Evolutionary conservation across 2,113 vertebrate species (phyloP).

Genomic region (Galeopterus variegatus): DNA sequence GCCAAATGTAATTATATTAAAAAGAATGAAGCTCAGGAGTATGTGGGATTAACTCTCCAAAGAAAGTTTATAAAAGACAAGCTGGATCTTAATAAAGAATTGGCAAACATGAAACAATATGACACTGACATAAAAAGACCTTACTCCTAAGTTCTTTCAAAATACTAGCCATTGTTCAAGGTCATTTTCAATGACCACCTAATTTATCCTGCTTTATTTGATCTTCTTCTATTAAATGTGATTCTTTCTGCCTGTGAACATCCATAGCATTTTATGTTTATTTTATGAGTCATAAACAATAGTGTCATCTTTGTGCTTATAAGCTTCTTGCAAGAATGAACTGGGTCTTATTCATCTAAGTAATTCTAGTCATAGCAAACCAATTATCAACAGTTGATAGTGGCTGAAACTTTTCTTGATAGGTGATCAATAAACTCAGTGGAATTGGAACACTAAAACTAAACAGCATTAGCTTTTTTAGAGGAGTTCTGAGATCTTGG

Average conservation of each 20-base stretch:
- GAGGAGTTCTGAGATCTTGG: not conserved
- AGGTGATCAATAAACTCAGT: not conserved
- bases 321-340: not conserved
- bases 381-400: not conserved
- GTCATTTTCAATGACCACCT: not conserved
- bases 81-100: not conserved
- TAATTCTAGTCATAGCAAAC: not conserved
- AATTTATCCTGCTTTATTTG: not conserved
- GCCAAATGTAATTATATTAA: not conserved
- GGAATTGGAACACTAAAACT: not conserved
- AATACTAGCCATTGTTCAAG: not conserved
- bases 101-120: not conserved
- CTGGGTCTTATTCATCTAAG: not conserved
- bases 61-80: conserved; percentile 42
- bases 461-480: not conserved
- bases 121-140: not conserved
- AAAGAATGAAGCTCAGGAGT: not conserved
- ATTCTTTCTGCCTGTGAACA: not conserved
- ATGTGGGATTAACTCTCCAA: not conserved
- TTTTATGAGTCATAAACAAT: not conserved
- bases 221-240: not conserved
- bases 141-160: not conserved
- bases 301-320: not conserved
- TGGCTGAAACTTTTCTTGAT: not conserved
- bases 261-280: not conserved